These are phyloP conservation scores for Xenentodon cancila DNA, from an alignment of 2,797 vertebrate genomes.

Conservation along the genomic window DNA sequence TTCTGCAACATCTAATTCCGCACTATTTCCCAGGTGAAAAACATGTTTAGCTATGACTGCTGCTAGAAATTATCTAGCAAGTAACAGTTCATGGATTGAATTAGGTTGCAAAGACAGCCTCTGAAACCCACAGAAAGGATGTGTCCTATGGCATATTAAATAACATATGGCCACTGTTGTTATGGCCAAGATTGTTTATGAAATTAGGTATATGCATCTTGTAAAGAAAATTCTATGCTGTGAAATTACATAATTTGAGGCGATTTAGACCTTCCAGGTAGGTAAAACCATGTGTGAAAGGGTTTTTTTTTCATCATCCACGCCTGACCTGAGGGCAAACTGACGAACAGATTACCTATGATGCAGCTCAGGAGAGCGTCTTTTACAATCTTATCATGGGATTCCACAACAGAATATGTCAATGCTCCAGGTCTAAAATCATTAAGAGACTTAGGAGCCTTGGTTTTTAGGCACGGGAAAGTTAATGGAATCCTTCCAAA, in stretches of 20 bases:
- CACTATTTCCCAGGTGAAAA: conserved; percentile 50
- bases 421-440: too few relatives aligned
- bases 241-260: conserved; percentile 3
- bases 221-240: conserved; percentile 1
- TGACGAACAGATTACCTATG: too few relatives aligned
- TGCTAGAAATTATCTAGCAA: conserved; percentile 20
- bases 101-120: conserved; percentile 40
- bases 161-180: conserved; percentile 22
- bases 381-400: too few relatives aligned
- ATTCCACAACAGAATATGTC: too few relatives aligned
- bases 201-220: conserved; percentile 2
- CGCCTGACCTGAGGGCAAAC: too few relatives aligned
- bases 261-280: too few relatives aligned
- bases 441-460: too few relatives aligned
- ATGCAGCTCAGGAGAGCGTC: too few relatives aligned
- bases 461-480: too few relatives aligned
- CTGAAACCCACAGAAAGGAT: conserved; percentile 7
- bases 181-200: conserved; percentile 23
- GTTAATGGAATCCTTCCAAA: too few relatives aligned
- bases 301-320: too few relatives aligned
- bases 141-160: conserved; percentile 9
- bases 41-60: conserved; percentile 26
- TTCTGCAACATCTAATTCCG: conserved; percentile 49
- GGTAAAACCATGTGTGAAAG: too few relatives aligned
- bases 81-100: conserved; percentile 35